These are phyloP conservation scores for Eupristina koningsbergeri DNA, from an alignment of 1,140 invertebrate species.

Conservation along the genomic window DNA sequence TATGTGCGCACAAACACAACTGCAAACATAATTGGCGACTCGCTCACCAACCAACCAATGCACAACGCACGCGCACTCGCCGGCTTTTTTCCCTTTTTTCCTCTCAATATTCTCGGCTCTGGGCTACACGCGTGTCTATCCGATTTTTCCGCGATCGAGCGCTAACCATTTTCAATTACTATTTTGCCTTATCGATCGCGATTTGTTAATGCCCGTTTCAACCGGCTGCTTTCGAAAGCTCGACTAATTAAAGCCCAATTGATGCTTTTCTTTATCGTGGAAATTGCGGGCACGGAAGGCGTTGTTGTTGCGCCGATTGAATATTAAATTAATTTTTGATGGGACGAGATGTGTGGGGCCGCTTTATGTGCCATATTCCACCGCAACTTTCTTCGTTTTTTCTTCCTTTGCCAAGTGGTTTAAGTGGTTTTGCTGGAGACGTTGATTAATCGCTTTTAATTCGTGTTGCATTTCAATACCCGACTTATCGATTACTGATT, in stretches of 20 bases:
- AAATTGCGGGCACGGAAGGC: background rate
- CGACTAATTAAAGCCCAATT: background rate
- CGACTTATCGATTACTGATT: background rate
- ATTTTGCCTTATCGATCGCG: slow-evolving; percentile 38
- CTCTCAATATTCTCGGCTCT: background rate
- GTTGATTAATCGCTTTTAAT: background rate
- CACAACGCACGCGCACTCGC: background rate
- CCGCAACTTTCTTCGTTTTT: background rate
- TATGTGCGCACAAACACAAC: background rate
- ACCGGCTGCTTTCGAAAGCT: slow-evolving; percentile 11
- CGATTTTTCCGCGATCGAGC: slow-evolving; percentile 8
- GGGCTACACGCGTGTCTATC: slow-evolving; percentile 1
- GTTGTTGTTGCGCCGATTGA: background rate
- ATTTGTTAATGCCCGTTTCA: slow-evolving; percentile 32
- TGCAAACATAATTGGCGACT: slow-evolving; percentile 40
- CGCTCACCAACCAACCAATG: no score
- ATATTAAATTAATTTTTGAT: slow-evolving; percentile 29
- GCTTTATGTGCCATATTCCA: no score
- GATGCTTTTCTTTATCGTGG: background rate
- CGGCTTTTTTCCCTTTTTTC: background rate
- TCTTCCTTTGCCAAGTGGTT: background rate
- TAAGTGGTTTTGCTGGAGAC: background rate
- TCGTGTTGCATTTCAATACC: background rate
- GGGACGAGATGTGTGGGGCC: background rate
- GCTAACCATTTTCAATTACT: slow-evolving; percentile 41